These are phyloP conservation scores for Andrena flavipes DNA, from an alignment of 2,888 invertebrate genomes.

Conservation along the genomic window DNA sequence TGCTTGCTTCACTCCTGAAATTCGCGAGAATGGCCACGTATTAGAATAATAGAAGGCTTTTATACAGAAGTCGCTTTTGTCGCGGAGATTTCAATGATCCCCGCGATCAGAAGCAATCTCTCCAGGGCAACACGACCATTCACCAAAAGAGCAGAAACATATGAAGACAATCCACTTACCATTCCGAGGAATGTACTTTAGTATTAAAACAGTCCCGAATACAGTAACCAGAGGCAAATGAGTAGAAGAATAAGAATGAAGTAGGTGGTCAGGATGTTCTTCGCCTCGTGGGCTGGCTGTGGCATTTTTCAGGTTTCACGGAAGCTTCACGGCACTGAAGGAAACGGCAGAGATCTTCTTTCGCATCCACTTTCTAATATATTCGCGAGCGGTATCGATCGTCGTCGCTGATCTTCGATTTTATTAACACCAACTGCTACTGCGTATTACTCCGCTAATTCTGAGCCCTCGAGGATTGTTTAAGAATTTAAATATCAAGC, in stretches of 20 bases:
- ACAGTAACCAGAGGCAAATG: slow-evolving; percentile 89
- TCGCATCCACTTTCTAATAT: slow-evolving; percentile 2
- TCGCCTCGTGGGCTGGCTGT: slow-evolving; percentile 86
- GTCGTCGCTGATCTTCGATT: background rate
- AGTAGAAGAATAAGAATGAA: slow-evolving; percentile 89
- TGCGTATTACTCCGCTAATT: background rate
- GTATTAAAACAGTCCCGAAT: slow-evolving; percentile 87
- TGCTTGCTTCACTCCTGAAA: slow-evolving; percentile 73
- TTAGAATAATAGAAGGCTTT: background rate
- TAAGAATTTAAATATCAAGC: background rate
- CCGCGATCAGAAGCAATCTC: slow-evolving; percentile 34
- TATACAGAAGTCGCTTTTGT: background rate
- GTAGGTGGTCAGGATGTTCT: slow-evolving; percentile 90
- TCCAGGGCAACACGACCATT: background rate
- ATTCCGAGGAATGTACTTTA: slow-evolving; percentile 61
- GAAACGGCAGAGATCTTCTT: background rate
- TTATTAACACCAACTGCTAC: background rate
- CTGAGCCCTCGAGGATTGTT: background rate
- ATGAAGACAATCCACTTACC: slow-evolving; percentile 66
- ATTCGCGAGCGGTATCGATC: background rate
- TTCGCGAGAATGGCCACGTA: background rate
- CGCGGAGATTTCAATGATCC: slow-evolving; percentile 66
- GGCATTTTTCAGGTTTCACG: slow-evolving; percentile 71
- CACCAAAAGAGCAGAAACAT: background rate
- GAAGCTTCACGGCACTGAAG: slow-evolving; percentile 34